Percentiles rank a stretch among this genome's conserved stretches.
These are phyloP conservation scores for Amphiura filiformis DNA, from an alignment of 35 echinoderm and acorn worm species.

Conservation along the genomic window DNA sequence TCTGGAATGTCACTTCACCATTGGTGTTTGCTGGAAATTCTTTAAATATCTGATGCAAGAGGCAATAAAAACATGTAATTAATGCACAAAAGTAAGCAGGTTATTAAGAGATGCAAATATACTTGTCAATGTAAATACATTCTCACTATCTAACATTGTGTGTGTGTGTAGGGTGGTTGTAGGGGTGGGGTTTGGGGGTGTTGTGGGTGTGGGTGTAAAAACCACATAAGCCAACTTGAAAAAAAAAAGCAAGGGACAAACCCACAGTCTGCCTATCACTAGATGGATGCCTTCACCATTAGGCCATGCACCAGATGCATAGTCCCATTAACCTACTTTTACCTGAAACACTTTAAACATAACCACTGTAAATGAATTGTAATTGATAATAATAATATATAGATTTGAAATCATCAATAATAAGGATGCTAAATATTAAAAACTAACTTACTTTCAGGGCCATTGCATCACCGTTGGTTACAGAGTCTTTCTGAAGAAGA, in stretches of 20 bases:
- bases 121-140: too few species aligned
- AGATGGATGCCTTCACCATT: not conserved
- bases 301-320: not conserved
- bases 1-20: slow-evolving; percentile 36
- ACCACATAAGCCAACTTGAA: too few species aligned
- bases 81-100: not conserved
- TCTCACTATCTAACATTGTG: too few species aligned
- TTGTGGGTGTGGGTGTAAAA: too few species aligned
- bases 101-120: not conserved
- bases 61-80: not conserved
- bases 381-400: not conserved
- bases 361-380: not conserved
- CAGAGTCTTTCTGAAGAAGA: not conserved
- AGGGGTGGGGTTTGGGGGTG: not conserved
- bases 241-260: too few species aligned
- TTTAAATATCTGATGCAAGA: not conserved
- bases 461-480: not conserved
- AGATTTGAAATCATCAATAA: not conserved
- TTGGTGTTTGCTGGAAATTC: slow-evolving; percentile 30
- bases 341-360: not conserved
- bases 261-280: too few species aligned
- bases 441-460: not conserved
- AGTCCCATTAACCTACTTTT: not conserved
- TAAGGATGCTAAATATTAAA: not conserved
- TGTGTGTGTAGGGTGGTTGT: not conserved